Evolutionary conservation across 2,113 vertebrate species (phyloP), one percentile per base, ranked within the genome.

Genomic region (Istiophorus platypterus): DNA sequence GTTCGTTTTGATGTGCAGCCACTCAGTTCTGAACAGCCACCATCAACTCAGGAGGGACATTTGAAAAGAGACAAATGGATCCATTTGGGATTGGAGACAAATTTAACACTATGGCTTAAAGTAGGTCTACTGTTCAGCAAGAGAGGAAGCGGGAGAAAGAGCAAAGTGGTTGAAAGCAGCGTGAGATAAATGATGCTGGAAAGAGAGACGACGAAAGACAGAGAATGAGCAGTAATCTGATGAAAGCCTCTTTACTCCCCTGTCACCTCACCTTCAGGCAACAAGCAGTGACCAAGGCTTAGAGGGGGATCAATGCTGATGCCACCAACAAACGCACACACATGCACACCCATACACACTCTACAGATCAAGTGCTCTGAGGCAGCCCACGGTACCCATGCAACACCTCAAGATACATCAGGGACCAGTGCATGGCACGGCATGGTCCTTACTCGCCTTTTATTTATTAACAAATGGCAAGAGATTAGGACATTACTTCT

Each of bases 221-320:
- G 85, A 78, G 82, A 92, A 82, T 73, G 87, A 92, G 82, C 88
- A 70, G 84, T 93, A 95, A 93, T 94, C 93, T 94, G 92, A 88
- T 89, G 87, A 93, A 94, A 93, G 92, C 93, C 89, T 93, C 87
- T 94, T 93, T 94, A 85, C 89, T 90, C 73, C 71, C 51, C 73
- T 81, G 89, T 91, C 88, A 86, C 82, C 72, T 92, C 92, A 91
- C 92, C 91, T 93, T 88, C 86, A 90, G 86, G 84, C 82, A 80
- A 70, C 87, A 68, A 77, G 80, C 85, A 72, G 58, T 75, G 82
- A 80, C 84, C 87, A 79, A 64, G 71, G 82, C 82, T 93, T 93
- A 92, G 76, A 72, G 31, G 51, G 49, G 86, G 88, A 92, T 92
- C 88, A 91, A 76, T 89, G 88, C 82, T 72, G 79, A 88, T 73